Conservation (phyloP, 2,113 vertebrate genomes). For the Petromus typicus region DNA sequence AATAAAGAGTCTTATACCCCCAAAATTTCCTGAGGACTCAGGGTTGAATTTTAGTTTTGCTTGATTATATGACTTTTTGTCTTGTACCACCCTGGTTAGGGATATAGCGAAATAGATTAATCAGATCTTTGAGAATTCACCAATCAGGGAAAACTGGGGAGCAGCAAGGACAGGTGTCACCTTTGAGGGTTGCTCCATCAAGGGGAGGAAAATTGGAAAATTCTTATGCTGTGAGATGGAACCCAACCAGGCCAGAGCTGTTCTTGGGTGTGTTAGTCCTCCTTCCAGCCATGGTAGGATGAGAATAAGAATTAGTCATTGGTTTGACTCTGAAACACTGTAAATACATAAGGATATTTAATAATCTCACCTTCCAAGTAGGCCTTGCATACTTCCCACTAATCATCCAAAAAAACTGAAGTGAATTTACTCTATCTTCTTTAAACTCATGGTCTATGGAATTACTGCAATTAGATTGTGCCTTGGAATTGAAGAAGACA, state of each 20-base stretch:
- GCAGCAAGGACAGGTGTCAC: not conserved
- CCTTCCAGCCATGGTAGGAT: not conserved
- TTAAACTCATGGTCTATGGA: slow-evolving; percentile 15
- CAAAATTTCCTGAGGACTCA: not conserved
- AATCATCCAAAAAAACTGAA: slow-evolving; percentile 42
- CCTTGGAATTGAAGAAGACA: slow-evolving; percentile 19
- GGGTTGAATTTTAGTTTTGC: not conserved
- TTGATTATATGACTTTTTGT: not conserved
- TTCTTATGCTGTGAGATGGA: not conserved
- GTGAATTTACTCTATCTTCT: not conserved
- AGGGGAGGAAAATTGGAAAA: not conserved
- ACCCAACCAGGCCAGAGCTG: not conserved
- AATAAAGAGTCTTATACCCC: not conserved
- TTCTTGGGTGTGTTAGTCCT: not conserved
- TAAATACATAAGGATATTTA: slow-evolving; percentile 38
- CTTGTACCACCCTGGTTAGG: not conserved
- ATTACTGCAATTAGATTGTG: not conserved
- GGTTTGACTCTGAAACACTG: not conserved
- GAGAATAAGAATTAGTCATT: not conserved
- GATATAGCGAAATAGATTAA: not conserved
- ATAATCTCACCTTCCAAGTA: not conserved
- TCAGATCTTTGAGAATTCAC: not conserved
- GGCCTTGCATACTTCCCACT: not conserved
- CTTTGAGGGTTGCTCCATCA: not conserved
- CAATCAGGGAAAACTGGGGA: not conserved